These are phyloP conservation scores for Cyrtonyx montezumae DNA, from an alignment of 2,113 vertebrate genomes.

Conservation along the genomic window DNA sequence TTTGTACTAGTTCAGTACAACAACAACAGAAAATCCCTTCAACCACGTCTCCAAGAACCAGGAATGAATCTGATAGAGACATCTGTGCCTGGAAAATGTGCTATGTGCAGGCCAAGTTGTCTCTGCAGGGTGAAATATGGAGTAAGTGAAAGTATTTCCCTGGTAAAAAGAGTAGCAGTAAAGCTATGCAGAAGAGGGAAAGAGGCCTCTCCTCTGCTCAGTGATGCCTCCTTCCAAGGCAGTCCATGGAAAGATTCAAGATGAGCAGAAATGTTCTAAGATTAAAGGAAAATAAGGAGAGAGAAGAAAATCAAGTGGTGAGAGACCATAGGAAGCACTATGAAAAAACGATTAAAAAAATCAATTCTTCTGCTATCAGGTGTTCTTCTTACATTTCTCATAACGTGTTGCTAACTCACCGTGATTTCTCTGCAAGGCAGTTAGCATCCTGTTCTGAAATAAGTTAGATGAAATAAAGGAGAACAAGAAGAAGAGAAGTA, in stretches of 20 bases:
- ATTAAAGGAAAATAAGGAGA: not conserved
- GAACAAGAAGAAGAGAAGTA: not conserved
- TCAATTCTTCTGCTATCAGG: not conserved
- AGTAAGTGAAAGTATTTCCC: slow-evolving; percentile 27
- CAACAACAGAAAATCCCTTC: not conserved
- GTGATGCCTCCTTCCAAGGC: not conserved
- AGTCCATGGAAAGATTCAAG: not conserved
- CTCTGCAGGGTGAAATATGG: slow-evolving; percentile 29
- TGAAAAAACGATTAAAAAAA: not conserved
- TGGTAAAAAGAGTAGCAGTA: not conserved
- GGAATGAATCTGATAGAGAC: not conserved
- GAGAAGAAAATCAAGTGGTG: not conserved
- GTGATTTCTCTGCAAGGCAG: not conserved
- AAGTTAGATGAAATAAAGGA: not conserved
- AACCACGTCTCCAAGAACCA: not conserved
- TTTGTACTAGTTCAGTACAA: not conserved
- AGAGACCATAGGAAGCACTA: not conserved
- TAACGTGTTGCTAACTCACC: not conserved
- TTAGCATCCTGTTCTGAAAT: not conserved
- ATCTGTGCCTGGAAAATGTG: slow-evolving; percentile 50
- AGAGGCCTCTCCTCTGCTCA: slow-evolving; percentile 6
- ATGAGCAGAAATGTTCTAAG: not conserved
- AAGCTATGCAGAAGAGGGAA: not conserved
- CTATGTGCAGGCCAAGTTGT: slow-evolving; percentile 3
- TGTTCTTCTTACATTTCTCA: not conserved